Evolutionary conservation across 2,113 vertebrate species (phyloP), one percentile per base, ranked within the genome.

Genomic region (Spizaetus ornatus): DNA sequence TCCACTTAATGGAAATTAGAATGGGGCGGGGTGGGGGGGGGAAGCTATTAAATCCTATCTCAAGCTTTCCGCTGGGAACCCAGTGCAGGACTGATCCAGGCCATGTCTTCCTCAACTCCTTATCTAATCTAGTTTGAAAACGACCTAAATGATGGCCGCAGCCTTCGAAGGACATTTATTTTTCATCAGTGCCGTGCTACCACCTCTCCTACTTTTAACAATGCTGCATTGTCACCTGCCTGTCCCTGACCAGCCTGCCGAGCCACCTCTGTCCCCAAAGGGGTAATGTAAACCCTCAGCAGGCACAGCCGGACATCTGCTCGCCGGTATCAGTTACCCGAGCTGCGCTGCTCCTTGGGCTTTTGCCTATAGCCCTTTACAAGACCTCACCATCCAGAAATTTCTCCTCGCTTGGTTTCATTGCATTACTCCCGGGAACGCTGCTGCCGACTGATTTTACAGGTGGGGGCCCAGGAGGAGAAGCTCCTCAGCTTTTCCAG

Each of bases 1-100:
- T 78, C 78, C 34, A 76, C 38, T 94, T 89, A 43, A 69, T 87
- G 58, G 88, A 85, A 95, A 89, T 89, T 87, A 91, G 65, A 95
- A 72, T 29, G 29, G 50, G 25, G 25, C 0, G 50, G 50, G 48
- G 48, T 13, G 23, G 2, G 25, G 7, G 29, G 17, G 3, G 5
- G 53, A 63, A 86, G 42, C 65, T 71, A 18, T 78, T 71, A 81
- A 90, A 84, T 45, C 27, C 52, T 63, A 21, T 59, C 80, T 72
- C 62, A 43, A 52, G 11, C 47, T 74, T 74, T 90, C 26, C 31
- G 15, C 67, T 86, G 55, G 13, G 29, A 91, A 27, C 3, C 11
- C 47, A 52, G 2, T 15, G 38, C 20, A 78, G 59, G 32, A 56
- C 16, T 70, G 38, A 87, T 45, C 34, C 38, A 67, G 52, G 7